Base-by-base conservation (phyloP, 2,888 invertebrate genomes). In the Plusia festucae region DNA sequence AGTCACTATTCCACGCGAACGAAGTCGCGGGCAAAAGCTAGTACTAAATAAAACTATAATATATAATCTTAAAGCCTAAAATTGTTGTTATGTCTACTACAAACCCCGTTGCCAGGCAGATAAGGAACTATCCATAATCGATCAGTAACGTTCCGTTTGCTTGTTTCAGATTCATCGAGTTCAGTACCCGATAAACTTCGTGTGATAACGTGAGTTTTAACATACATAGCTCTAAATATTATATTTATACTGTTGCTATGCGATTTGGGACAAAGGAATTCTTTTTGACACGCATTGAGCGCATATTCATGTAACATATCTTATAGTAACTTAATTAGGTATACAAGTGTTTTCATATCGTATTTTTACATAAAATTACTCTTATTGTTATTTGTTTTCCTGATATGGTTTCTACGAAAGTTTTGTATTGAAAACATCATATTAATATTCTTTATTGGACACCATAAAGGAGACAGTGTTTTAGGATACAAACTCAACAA, bases 161-260 rank as follows among this genome's bases (percentile, higher is more conserved):
- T 88, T 89, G 87, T 91, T 91, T 84, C 92, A 92, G 91, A 87
- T 90, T 81, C 82, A 60, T 66, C 71, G 87, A 85, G 91, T 89
- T 91, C 90, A 90, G 77, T 83, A 85, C 79, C 87, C 91, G 91
- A 92, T 91, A 91, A 85, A 82, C 76, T 65, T 67, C 80, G 57
- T 65, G 58, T 74, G 87, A 88, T 88, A 90, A 85, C 77, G 85
- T 85, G 72, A 85, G 85, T 87, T 76, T 67, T 49, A 64, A 68
- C 34, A 24, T 73, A 70, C 20, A 34, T 65, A 60, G 40, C 56
- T 57, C 51, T 1, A 49, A 61, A 64, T 55, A 27, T 20, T 46
- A 40, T 60, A 22, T 20, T 53, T 46, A 0, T 15, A 6, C 40
- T 71, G 85, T 85, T 83, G 76, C 86, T 81, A 82, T 16, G 79